Base-by-base conservation (phyloP, 2,888 invertebrate genomes). In the Zygogramma bicolorata region DNA sequence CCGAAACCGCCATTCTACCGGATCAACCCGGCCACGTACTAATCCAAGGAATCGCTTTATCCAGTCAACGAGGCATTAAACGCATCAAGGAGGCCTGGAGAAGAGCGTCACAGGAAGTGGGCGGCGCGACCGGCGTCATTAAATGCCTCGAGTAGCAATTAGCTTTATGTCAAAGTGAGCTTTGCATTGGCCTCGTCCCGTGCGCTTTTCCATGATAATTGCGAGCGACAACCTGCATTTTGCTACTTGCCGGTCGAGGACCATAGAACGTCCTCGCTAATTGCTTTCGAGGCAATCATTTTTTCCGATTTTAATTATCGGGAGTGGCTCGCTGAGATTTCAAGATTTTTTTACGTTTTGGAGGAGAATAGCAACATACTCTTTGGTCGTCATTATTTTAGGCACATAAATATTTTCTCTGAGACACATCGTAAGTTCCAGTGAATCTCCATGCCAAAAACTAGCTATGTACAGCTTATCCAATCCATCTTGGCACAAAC, bases 121-220 rank as follows among this genome's bases (percentile, higher is more conserved):
- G 66, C 73, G 69, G 68, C 60, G 73, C 69, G 73, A 73, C 82
- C 84, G 84, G 83, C 85, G 85, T 84, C 84, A 85, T 86, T 86
- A 85, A 84, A 84, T 81, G 84, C 83, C 81, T 85, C 83, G 81
- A 87, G 86, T 86, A 86, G 85, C 87, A 86, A 87, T 87, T 87
- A 87, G 86, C 85, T 85, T 84, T 85, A 83, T 85, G 79, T 80
- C 81, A 85, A 83, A 85, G 85, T 85, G 85, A 82, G 83, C 84
- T 82, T 83, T 78, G 78, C 75, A 73, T 80, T 78, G 70, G 78
- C 78, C 75, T 49, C 63, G 29, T 63, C 62, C 53, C 27, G 53
- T 25, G 53, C 53, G 25, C 53, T 53, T 53, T 80, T 79, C 78
- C 77, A 77, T 77, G 75, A 78, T 77, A 72, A 76, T 75, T 68